A percentile compares a stretch with the other conserved stretches of the same genome.
Conservation (phyloP, 2,888 invertebrate species). For the Aplocera efformata region DNA sequence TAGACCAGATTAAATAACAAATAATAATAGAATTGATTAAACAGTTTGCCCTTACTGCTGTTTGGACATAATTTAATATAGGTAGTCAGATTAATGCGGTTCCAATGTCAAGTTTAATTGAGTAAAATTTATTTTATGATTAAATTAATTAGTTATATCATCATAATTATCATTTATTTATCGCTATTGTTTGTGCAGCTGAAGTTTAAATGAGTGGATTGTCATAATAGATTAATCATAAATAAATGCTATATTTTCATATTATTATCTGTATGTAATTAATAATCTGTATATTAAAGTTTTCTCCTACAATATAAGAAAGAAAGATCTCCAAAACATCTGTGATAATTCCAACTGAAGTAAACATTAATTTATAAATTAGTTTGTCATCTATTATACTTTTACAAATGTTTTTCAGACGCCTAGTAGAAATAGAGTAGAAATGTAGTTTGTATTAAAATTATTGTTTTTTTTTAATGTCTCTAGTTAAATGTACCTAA, state of each 20-base stretch:
- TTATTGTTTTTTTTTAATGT: too few relatives aligned
- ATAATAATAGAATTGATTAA: too few relatives aligned
- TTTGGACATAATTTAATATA: too few relatives aligned
- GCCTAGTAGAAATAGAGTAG: constrained; percentile 17
- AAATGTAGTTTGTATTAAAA: constrained; percentile 25
- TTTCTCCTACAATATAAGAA: constrained; percentile 71
- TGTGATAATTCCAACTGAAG: constrained; percentile 77
- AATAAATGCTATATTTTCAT: constrained; percentile 38
- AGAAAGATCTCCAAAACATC: constrained; percentile 77
- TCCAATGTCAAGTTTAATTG: too few relatives aligned
- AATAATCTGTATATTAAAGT: constrained; percentile 41
- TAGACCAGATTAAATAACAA: too few relatives aligned
- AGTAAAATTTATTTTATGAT: too few relatives aligned
- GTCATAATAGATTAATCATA: constrained; percentile 45
- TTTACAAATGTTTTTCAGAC: constrained; percentile 21
- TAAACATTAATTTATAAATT: constrained; percentile 72
- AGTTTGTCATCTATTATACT: constrained; percentile 45
- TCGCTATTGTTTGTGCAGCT: constrained; percentile 18
- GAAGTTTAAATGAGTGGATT: constrained; percentile 24
- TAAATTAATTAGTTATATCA: too few relatives aligned
- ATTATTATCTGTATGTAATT: constrained; percentile 39
- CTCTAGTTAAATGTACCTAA: constrained; percentile 19
- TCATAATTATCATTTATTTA: constrained; percentile 10
- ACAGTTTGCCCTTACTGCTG: too few relatives aligned
- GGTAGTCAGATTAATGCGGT: too few relatives aligned